Evolutionary conservation across 2,888 invertebrate genomes (phyloP), one percentile per base, ranked within the genome.

Genomic region (Euplexia lucipara): DNA sequence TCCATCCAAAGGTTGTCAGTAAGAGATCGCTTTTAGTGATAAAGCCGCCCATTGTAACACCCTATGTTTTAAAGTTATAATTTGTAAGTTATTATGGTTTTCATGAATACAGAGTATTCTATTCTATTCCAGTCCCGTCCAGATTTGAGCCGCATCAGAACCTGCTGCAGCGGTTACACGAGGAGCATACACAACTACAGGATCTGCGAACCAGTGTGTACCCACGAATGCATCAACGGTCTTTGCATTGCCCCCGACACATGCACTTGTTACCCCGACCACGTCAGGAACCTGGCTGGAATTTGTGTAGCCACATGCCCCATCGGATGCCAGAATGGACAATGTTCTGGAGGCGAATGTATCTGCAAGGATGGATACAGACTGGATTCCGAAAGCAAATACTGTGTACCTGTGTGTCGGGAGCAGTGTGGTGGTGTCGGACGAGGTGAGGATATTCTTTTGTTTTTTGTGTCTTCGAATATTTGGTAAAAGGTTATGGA

Each of bases 121-220:
- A 7, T 5, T 18, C 20, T 51, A 35, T 85, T 83, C 1, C 89
- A 96, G 96, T 95, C 97, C 0, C 92, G 95, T 1, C 90, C 96
- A 7, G 96, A 96, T 22, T 94, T 96, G 81, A 97, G 97, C 83
- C 96, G 96, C 68, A 96, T 97, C 78, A 95, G 96, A 71, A 95
- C 96, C 26, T 98, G 98, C 85, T 98, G 98, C 85, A 95, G 96
- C 0, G 98, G 97, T 16, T 98, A 97, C 89, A 93, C 95, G 68
- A 96, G 96, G 12, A 96, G 97, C 86, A 91, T 94, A 7, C 95
- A 96, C 85, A 94, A 93, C 85, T 92, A 79, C 79, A 96, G 92
- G 3, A 93, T 95, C 56, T 97, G 97, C 83, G 96, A 96, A 45
- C 96, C 97, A 0, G 91, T 96, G 16, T 97, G 97, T 84, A 92